Base-by-base conservation (phyloP, 2,888 invertebrate genomes). In the Ochropleura plecta region DNA sequence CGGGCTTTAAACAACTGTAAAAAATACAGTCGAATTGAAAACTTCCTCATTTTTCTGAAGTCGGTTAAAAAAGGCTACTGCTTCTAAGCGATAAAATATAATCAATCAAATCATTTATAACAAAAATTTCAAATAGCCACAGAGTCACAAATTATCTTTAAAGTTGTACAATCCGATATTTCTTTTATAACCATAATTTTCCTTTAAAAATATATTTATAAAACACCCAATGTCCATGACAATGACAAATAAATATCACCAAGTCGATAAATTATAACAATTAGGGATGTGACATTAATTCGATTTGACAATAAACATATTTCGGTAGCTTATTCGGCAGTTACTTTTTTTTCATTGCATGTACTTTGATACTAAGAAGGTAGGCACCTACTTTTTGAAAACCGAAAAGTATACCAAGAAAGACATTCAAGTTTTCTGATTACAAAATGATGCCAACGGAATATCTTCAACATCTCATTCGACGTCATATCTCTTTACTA, bases 231-330 rank as follows among this genome's bases (percentile, higher is more conserved):
- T 69, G 73, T 72, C 73, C 55, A 57, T 46, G 76, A 76, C 73
- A 82, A 67, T 70, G 71, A 71, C 73, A 80, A 80, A 84, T 74
- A 76, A 79, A 71, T 70, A 76, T 84, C 67, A 53, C 55, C 42
- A 63, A 73, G 70, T 68, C 74, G 78, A 80, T 82, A 80, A 74
- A 78, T 76, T 60, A 73, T 76, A 74, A 71, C 69, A 74, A 75
- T 79, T 67, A 81, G 71, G 83, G 74, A 9, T 74, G 75, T 70
- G 76, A 73, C 79, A 65, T 73, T 72, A 67, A 74, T 73, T 62
- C 73, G 59, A 59, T 59, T 20, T 51, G 48, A 69, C 79, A 66
- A 53, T 55, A 63, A 55, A 82, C 20, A 70, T 70, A 70, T 67
- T 78, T 67, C 72, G 73, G 82, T 82, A 82, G 73, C 82, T n/a